Percentiles rank a stretch among this genome's conserved stretches.
phyloP scores from a whole-genome alignment of 2,113 vertebrate genomes.

The Odocoileus virginianus region DNA sequence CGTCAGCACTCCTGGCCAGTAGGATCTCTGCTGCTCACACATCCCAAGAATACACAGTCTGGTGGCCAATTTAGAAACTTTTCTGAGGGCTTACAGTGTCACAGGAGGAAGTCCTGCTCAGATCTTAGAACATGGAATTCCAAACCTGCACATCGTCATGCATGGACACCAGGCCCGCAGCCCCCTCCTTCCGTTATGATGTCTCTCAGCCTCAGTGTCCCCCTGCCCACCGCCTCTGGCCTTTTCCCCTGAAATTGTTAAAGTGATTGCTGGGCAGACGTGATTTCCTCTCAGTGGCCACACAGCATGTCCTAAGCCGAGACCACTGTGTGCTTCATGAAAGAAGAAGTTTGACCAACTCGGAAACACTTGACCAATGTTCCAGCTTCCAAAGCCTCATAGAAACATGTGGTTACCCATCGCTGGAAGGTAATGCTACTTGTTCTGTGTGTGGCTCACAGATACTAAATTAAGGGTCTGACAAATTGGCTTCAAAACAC shows the following conservation, averaged over 20 bases:
- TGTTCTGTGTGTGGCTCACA: neutral
- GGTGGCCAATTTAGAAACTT: neutral
- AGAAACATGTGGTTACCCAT: neutral
- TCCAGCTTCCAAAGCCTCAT: neutral
- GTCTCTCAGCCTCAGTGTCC: neutral
- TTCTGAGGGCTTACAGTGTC: neutral
- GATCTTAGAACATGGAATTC: neutral
- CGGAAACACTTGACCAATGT: neutral
- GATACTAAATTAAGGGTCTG: neutral
- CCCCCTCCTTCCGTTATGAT: neutral
- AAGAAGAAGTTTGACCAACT: neutral
- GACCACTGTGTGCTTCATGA: neutral
- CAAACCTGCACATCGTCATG: too few species aligned
- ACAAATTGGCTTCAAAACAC: neutral
- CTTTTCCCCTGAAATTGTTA: neutral
- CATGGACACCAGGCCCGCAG: rapidly evolving
- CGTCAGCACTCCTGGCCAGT: neutral
- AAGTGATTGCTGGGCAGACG: neutral
- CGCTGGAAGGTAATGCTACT: rapidly evolving
- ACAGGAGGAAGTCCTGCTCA: neutral
- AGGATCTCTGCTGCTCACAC: neutral
- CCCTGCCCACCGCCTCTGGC: too few species aligned
- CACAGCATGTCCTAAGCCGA: neutral
- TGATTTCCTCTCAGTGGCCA: neutral
- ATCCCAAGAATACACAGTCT: neutral